Conservation (phyloP, 2,888 invertebrate genomes). For the Tenthredo distinguenda region DNA sequence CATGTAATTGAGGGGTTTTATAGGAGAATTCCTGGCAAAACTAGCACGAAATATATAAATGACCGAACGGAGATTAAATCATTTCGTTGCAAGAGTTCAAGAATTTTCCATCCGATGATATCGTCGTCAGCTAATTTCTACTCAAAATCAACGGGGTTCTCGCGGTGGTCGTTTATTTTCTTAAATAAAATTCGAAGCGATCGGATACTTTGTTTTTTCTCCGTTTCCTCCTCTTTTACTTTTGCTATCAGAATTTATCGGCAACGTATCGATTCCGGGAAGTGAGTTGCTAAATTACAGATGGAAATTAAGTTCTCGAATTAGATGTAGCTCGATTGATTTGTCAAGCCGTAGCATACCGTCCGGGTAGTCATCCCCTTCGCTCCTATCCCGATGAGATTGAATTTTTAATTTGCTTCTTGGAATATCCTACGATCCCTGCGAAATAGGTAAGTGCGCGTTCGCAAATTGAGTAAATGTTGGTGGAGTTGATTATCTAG, state of each 20-base stretch:
- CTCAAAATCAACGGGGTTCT: not conserved
- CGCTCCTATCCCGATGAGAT: constrained; percentile 53
- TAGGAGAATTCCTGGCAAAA: not conserved
- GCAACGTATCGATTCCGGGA: not conserved
- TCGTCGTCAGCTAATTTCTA: not conserved
- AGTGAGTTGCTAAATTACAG: constrained; percentile 51
- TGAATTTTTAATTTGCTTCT: constrained; percentile 61
- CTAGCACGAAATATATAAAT: not conserved
- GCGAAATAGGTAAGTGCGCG: constrained; percentile 18
- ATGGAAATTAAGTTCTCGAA: constrained; percentile 53
- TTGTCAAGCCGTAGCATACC: constrained; percentile 25
- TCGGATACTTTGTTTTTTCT: constrained; percentile 3
- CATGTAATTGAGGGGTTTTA: constrained; percentile 18
- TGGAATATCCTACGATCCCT: constrained; percentile 24
- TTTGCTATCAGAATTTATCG: not conserved
- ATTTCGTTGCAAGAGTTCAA: not conserved
- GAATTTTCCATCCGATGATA: not conserved
- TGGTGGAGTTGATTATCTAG: constrained; percentile 36
- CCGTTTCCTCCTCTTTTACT: not conserved
- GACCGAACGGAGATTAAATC: not conserved
- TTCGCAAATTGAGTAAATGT: constrained; percentile 60
- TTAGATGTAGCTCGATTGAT: constrained; percentile 53
- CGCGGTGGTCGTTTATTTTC: not conserved
- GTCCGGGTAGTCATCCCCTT: not conserved
- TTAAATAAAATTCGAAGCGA: not conserved